These are phyloP conservation scores for Pelodiscus sinensis DNA, from an alignment of 2,113 vertebrate genomes.

Conservation along the genomic window DNA sequence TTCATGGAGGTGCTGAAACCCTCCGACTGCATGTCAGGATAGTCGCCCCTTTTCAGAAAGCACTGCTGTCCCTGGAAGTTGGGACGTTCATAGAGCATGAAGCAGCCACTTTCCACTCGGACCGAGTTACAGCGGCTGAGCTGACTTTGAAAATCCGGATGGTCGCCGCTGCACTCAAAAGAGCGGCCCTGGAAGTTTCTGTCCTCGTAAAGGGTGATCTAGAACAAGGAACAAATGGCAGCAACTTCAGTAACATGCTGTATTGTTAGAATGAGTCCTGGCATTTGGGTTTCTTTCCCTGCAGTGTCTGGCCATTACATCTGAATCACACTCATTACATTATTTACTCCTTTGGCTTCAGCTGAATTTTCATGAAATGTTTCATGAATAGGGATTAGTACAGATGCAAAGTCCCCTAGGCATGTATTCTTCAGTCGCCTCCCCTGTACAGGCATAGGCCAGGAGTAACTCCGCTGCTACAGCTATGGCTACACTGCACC, in stretches of 20 bases:
- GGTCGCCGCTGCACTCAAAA: constrained; percentile 72
- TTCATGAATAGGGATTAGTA: background rate
- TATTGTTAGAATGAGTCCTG: no score
- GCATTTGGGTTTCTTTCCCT: background rate
- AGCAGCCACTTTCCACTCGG: constrained; percentile 75
- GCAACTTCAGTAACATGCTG: background rate
- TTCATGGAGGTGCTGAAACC: constrained; percentile 72
- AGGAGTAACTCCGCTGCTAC: background rate
- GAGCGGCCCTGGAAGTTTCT: constrained; percentile 71
- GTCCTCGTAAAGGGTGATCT: constrained; percentile 76
- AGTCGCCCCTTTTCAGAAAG: constrained; percentile 73
- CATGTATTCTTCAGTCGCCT: background rate
- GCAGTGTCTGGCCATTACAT: background rate
- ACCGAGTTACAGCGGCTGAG: constrained; percentile 76
- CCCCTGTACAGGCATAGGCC: background rate
- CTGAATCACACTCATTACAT: background rate
- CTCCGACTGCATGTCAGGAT: constrained; percentile 73
- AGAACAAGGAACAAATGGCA: background rate
- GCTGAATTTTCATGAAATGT: background rate
- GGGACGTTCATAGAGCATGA: constrained; percentile 74
- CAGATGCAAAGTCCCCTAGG: no score
- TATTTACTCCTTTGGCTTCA: background rate
- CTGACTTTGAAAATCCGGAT: constrained; percentile 69
- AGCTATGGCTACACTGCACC: no score
- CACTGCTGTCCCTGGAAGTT: constrained; percentile 74